Evolutionary conservation across 92 coral and sea anemone genomes (phyloP).

Genomic region (Parazoanthus swiftii): DNA sequence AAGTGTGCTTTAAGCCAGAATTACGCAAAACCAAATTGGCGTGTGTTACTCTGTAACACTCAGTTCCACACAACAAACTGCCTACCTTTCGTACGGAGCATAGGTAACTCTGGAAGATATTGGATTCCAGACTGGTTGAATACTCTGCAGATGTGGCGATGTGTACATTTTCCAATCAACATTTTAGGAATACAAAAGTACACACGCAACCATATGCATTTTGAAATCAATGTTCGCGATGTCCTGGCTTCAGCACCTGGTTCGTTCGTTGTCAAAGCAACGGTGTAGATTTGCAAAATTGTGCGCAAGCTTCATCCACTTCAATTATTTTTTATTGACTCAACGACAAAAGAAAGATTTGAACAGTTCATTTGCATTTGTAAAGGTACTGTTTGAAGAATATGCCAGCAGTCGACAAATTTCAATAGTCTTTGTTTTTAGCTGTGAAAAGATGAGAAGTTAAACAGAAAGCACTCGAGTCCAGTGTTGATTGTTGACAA

Average conservation of each 20-base stretch:
- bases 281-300: neutral
- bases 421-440: slow-evolving; percentile 1
- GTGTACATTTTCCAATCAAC: neutral
- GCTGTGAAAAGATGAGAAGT: neutral
- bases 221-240: neutral
- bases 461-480: neutral
- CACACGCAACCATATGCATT: neutral
- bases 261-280: slow-evolving; percentile 7
- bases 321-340: slow-evolving; percentile 7
- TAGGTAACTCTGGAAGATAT: neutral
- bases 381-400: neutral
- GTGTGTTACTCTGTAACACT: neutral
- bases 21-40: too few species aligned
- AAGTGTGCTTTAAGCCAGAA: neutral
- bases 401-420: neutral
- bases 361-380: slow-evolving; percentile 13
- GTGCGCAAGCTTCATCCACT: neutral
- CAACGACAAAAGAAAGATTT: slow-evolving; percentile 3
- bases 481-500: neutral
- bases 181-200: neutral
- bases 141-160: neutral
- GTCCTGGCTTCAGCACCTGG: neutral
- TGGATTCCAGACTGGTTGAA: slow-evolving; percentile 34
- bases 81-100: slow-evolving; percentile 32
- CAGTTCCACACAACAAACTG: neutral